A percentile compares a stretch with the other conserved stretches of the same genome.
Evolutionary conservation across 2,797 vertebrate species (phyloP).

Genomic region (Helostoma temminkii): DNA sequence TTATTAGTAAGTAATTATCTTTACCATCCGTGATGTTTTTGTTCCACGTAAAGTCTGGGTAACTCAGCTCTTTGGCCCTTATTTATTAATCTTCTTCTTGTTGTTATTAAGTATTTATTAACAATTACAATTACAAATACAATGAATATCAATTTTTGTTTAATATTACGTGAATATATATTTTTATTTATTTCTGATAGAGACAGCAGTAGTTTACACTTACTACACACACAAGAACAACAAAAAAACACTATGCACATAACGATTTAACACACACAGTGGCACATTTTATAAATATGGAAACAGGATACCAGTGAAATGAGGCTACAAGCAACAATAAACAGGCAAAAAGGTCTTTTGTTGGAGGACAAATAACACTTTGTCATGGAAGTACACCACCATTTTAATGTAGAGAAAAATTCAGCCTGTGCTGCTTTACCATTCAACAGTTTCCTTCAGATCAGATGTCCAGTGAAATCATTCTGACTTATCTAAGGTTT

Average conservation of each 20-base stretch:
- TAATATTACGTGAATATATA: conserved; percentile 15
- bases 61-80: too few species aligned
- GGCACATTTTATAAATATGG: conserved; percentile 1
- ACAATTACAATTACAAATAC: background rate
- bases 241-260: conserved; percentile 8
- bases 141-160: background rate
- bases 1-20: too few species aligned
- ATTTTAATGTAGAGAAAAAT: conserved; percentile 1
- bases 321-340: conserved; percentile 21
- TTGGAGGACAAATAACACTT: background rate
- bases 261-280: conserved; percentile 21
- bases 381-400: background rate
- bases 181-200: background rate
- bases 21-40: too few species aligned
- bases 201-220: conserved; percentile 32
- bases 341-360: background rate
- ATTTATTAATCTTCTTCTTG: too few species aligned
- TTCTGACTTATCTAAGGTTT: conserved; percentile 1
- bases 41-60: too few species aligned
- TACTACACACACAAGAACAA: conserved; percentile 24
- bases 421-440: background rate
- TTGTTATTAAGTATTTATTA: too few species aligned
- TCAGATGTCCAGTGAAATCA: background rate
- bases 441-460: conserved; percentile 8
- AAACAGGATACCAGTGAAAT: conserved; percentile 15